Percentiles rank a stretch among this genome's conserved stretches.
Conservation (phyloP, 1,140 invertebrate genomes). For the Achroia grisella region DNA sequence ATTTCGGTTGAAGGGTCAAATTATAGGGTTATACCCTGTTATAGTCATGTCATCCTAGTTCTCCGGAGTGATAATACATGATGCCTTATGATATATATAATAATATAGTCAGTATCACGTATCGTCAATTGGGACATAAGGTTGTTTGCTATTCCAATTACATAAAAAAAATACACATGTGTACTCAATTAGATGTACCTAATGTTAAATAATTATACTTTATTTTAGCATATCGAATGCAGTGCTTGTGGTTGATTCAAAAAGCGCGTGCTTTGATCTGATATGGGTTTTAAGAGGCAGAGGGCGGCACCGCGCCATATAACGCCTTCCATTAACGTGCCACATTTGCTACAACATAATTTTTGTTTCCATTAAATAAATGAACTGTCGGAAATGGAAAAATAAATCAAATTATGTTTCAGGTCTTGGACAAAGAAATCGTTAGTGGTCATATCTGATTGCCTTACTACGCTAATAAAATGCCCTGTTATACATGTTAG, state of each 20-base stretch:
- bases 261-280: constrained; percentile 36
- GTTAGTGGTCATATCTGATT: constrained; percentile 13
- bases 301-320: constrained; percentile 15
- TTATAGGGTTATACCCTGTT: no score
- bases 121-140: no score
- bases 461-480: constrained; percentile 6
- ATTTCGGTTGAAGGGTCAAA: no score
- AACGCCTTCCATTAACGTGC: constrained; percentile 23
- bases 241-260: constrained; percentile 21
- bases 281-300: constrained; percentile 29
- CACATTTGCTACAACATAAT: constrained; percentile 42
- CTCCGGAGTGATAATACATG: no score
- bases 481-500: constrained; percentile 9
- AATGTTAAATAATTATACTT: no score
- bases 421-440: constrained; percentile 22
- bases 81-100: no score
- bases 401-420: constrained; percentile 36
- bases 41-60: no score
- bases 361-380: constrained; percentile 40
- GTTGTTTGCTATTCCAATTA: no score
- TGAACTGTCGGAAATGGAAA: constrained; percentile 39
- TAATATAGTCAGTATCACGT: no score
- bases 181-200: no score
- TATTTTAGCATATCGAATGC: no score
- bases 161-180: no score